Evolutionary conservation across 2,113 vertebrate genomes (phyloP), one percentile per base, ranked within the genome.

Genomic region (Cervus canadensis): DNA sequence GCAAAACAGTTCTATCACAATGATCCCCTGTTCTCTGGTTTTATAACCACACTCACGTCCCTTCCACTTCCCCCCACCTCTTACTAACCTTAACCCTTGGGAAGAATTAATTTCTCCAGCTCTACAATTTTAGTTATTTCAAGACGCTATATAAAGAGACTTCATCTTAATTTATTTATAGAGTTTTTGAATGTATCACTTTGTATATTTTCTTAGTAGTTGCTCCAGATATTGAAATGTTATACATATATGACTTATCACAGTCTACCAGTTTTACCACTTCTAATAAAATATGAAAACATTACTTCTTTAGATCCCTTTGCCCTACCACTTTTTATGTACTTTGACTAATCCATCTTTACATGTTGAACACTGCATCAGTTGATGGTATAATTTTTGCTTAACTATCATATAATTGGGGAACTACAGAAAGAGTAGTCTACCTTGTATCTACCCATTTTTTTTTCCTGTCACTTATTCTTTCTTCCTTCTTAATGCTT

Each of bases 401-500:
- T 95, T 36, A 87, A 17, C 12, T 25, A 45, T 59, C 59, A 62
- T n/a, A 64, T 56, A 74, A 71, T 33, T 16, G n/a, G 30, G 7
- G 10, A 30, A 15, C 43, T 17, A 50, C 17, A 81, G 40, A 78
- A 78, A 50, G 4, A 11, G 2, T 40, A 54, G 2, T 89, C 3
- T 15, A 7, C 13, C 48, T 82, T 86, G 6, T 54, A 43, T 89
- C 74, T 57, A 87, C 21, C 9, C 2, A 30, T 50, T 40, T 85
- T 54, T 48, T 74, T 71, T 3, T 25, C 10, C 26, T 62, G n/a
- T 26, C 19, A n/a, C 3, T 71, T 81, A 11, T 67, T 45, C 17
- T 57, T 89, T 60, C 23, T 90, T 83, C 7, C 33, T 89, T 90
- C 14, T 78, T 81, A 43, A 62, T 96, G 16, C 15, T 88, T 26